Evolutionary conservation across 1,140 invertebrate species (phyloP).

Genomic region (Papilio polytes): DNA sequence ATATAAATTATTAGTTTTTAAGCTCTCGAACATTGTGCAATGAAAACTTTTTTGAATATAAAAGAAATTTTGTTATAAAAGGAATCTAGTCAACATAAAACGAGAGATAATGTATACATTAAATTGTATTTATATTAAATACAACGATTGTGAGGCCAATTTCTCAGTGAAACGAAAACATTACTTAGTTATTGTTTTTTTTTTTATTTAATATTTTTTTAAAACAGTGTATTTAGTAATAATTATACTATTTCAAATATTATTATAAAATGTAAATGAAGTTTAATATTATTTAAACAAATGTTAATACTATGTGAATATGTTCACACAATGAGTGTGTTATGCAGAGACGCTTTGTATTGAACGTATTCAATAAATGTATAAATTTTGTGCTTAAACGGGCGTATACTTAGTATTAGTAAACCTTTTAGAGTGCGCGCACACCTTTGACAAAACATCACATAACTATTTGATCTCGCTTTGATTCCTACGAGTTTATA

Average conservation of each 20-base stretch:
- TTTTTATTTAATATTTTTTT: background rate
- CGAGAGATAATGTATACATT: background rate
- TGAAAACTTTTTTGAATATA: background rate
- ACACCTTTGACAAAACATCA: no score
- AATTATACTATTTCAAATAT: background rate
- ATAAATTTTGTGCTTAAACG: background rate
- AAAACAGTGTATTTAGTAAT: background rate
- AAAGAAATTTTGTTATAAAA: background rate
- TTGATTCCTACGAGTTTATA: no score
- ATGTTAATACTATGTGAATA: background rate
- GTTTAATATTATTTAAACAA: background rate
- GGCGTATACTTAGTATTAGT: no score
- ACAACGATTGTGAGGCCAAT: background rate
- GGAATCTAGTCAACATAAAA: background rate
- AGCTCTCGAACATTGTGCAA: background rate
- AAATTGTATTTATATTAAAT: background rate
- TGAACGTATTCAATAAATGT: constrained; percentile 3
- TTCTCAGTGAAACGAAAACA: background rate
- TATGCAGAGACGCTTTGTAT: background rate
- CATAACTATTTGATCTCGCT: no score
- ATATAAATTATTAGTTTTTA: background rate
- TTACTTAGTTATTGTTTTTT: background rate
- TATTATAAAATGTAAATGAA: background rate
- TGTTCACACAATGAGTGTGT: background rate
- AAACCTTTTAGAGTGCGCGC: no score